Conservation (phyloP, 2,797 vertebrate genomes). For the Pseudomugil tenellus region DNA sequence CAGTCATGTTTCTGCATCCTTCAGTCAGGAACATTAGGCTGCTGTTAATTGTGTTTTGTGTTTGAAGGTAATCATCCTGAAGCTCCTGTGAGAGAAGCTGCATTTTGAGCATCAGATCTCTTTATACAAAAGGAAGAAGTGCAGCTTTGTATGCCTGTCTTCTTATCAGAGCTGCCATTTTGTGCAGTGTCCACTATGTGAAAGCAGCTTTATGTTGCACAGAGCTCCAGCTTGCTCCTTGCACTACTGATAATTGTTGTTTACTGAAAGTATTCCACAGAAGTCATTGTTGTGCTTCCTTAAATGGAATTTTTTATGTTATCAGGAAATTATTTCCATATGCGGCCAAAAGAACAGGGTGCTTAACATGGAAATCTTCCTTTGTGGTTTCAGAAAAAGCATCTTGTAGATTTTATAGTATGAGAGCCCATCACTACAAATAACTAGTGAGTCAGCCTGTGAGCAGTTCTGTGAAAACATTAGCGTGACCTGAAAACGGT, state of each 20-base stretch:
- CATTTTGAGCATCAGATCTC: constrained; percentile 46
- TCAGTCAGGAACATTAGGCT: constrained; percentile 8
- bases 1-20: constrained; percentile 30
- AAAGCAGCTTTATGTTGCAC: no score
- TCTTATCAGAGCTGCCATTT: constrained; percentile 27
- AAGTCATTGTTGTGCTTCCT: constrained; percentile 23
- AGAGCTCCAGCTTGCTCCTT: neutral
- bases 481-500: constrained; percentile 53
- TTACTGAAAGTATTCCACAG: constrained; percentile 4
- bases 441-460: constrained; percentile 51
- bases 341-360: constrained; percentile 1
- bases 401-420: constrained; percentile 25
- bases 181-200: constrained; percentile 14
- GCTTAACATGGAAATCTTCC: constrained; percentile 14
- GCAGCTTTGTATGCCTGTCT: constrained; percentile 12
- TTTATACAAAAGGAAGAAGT: constrained; percentile 38
- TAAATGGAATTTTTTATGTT: constrained; percentile 13
- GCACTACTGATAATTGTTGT: constrained; percentile 9
- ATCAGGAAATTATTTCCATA: constrained; percentile 24
- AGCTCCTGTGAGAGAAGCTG: constrained; percentile 28
- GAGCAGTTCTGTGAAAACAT: constrained; percentile 58
- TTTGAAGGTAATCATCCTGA: constrained; percentile 43
- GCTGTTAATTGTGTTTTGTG: constrained; percentile 13
- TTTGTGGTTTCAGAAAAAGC: constrained; percentile 32
- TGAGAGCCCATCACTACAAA: constrained; percentile 53